Evolutionary conservation across 2,797 vertebrate genomes (phyloP).

Genomic region (Setipinna tenuifilis): DNA sequence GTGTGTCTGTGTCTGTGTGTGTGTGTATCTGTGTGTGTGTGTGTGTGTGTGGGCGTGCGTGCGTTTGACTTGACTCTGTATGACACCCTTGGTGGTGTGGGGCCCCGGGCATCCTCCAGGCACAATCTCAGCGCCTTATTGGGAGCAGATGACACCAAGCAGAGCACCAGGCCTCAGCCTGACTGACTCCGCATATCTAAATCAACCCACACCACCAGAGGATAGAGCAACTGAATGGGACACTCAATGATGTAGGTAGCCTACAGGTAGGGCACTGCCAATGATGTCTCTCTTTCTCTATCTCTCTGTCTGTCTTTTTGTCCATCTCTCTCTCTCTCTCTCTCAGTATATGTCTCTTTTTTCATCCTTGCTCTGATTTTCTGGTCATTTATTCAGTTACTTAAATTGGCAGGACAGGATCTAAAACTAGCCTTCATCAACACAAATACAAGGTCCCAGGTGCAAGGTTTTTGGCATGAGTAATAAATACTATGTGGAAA

Average conservation of each 20-base stretch:
- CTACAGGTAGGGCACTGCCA: slow-evolving; percentile 2
- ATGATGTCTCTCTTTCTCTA: not conserved
- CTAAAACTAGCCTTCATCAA: not conserved
- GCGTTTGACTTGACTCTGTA: not conserved
- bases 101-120: not conserved
- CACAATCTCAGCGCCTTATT: not conserved
- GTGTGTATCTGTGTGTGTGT: too few species aligned
- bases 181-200: not conserved
- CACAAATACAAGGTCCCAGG: not conserved
- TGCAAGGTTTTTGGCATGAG: not conserved
- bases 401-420: not conserved
- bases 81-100: not conserved
- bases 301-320: not conserved
- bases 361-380: too few species aligned
- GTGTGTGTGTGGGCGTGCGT: not conserved
- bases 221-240: not conserved
- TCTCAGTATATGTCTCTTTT: not conserved
- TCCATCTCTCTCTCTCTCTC: not conserved
- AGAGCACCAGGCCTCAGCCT: not conserved
- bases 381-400: not conserved
- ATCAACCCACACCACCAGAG: not conserved
- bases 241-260: slow-evolving; percentile 3
- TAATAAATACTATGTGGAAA: not conserved
- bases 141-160: not conserved
- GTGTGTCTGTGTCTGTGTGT: too few species aligned